phyloP scores from a whole-genome alignment of 92 coral and sea anemone species.

The Ricordea florida region DNA sequence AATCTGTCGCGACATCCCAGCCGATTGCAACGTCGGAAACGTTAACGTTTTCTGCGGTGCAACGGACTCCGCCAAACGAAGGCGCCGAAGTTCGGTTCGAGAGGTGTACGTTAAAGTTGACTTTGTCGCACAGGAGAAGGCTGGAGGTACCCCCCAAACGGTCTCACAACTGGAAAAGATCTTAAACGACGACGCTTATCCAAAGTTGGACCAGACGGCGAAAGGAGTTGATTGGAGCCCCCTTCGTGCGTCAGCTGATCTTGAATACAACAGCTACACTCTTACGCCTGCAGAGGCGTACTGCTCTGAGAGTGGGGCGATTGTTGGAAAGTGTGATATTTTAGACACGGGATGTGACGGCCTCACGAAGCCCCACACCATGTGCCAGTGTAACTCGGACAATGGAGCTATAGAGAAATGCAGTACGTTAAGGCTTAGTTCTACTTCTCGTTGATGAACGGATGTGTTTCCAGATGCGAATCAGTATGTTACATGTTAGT shows the following conservation, averaged over 20 bases:
- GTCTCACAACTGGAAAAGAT: conserved; percentile 30
- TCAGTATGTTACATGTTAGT: too few species aligned
- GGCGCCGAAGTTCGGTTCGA: conserved; percentile 77
- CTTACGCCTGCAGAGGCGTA: conserved; percentile 81
- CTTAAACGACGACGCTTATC: conserved; percentile 57
- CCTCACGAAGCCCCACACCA: conserved; percentile 24
- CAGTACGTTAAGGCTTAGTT: conserved; percentile 41
- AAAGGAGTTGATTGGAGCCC: conserved; percentile 59
- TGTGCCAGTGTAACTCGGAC: conserved; percentile 77
- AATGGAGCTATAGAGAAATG: conserved; percentile 84
- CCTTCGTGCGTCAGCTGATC: conserved; percentile 55
- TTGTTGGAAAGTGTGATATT: conserved; percentile 78
- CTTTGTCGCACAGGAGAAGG: conserved; percentile 67
- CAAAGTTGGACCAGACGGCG: conserved; percentile 53
- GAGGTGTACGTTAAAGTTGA: conserved; percentile 77
- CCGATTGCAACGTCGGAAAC: conserved; percentile 71
- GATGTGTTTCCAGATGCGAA: too few species aligned
- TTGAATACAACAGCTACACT: conserved; percentile 58
- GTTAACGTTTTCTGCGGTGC: conserved; percentile 88
- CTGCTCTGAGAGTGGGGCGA: conserved; percentile 87
- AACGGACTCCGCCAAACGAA: conserved; percentile 56
- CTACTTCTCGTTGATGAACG: too few species aligned
- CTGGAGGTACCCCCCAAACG: conserved; percentile 44
- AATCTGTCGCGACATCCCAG: conserved; percentile 36
- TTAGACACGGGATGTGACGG: conserved; percentile 78